phyloP scores from a whole-genome alignment of 2,797 vertebrate species.

The Vipera latastei region DNA sequence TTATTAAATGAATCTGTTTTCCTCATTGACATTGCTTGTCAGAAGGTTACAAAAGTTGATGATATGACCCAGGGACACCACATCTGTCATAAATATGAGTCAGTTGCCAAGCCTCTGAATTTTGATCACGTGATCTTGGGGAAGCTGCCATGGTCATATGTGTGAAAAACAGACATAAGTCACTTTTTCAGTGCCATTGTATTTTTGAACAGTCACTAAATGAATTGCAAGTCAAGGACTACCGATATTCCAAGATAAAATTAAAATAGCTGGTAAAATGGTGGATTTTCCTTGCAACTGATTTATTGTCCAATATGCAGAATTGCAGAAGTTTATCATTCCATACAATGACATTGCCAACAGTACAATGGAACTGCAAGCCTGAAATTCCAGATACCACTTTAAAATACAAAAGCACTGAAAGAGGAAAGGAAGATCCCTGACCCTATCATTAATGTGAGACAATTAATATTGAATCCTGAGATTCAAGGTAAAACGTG shows the following conservation, averaged over 20 bases:
- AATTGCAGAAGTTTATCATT: neutral
- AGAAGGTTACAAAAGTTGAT: neutral
- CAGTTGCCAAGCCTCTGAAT: neutral
- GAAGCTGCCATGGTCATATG: neutral
- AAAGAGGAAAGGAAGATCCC: neutral
- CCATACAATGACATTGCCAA: neutral
- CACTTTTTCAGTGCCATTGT: neutral
- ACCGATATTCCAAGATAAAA: neutral
- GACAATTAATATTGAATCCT: neutral
- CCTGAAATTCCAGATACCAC: neutral
- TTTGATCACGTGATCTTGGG: neutral
- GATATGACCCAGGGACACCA: neutral
- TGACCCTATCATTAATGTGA: neutral
- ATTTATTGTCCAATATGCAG: neutral
- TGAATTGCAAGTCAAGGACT: neutral
- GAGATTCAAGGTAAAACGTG: neutral
- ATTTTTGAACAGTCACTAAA: neutral
- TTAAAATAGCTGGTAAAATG: neutral
- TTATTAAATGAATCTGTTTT: neutral
- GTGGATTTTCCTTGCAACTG: neutral
- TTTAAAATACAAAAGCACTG: neutral
- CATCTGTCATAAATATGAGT: neutral
- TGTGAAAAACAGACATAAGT: neutral
- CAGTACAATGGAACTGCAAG: neutral
- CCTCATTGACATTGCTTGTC: neutral